Conservation (phyloP, 2,888 invertebrate species). For the Lepeophtheirus nordmannii region DNA sequence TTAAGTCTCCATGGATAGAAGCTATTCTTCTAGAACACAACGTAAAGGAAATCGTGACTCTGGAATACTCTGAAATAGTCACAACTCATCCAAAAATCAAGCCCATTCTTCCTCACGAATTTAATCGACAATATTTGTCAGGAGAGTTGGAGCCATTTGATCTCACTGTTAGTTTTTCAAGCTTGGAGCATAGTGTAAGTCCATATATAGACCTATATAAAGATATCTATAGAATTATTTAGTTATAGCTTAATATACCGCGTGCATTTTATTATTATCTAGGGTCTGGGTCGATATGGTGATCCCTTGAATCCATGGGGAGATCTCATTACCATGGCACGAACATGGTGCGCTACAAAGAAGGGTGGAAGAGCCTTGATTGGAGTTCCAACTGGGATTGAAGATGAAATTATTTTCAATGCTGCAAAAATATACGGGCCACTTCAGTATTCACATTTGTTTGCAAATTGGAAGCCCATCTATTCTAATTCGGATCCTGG, state of each 20-base stretch:
- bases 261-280: no score
- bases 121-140: not conserved
- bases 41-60: slow-evolving; percentile 9
- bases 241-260: no score
- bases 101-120: slow-evolving; percentile 1
- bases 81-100: slow-evolving; percentile 5
- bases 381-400: slow-evolving; percentile 16
- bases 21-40: slow-evolving; percentile 11
- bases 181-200: slow-evolving; percentile 16
- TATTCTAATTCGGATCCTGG: not conserved
- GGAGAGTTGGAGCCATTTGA: slow-evolving; percentile 15
- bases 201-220: no score
- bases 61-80: slow-evolving; percentile 12
- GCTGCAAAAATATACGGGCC: slow-evolving; percentile 7
- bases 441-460: slow-evolving; percentile 6
- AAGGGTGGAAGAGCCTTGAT: slow-evolving; percentile 10
- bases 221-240: no score
- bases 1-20: slow-evolving; percentile 11
- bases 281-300: slow-evolving; percentile 18
- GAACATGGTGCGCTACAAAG: slow-evolving; percentile 15
- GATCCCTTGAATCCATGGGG: slow-evolving; percentile 9
- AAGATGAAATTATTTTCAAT: slow-evolving; percentile 17
- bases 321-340: slow-evolving; percentile 20
- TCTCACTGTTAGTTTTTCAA: slow-evolving; percentile 11
- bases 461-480: slow-evolving; percentile 15